These are phyloP conservation scores for Acestrorhynchus altus DNA, from an alignment of 2,797 vertebrate genomes.

Conservation along the genomic window DNA sequence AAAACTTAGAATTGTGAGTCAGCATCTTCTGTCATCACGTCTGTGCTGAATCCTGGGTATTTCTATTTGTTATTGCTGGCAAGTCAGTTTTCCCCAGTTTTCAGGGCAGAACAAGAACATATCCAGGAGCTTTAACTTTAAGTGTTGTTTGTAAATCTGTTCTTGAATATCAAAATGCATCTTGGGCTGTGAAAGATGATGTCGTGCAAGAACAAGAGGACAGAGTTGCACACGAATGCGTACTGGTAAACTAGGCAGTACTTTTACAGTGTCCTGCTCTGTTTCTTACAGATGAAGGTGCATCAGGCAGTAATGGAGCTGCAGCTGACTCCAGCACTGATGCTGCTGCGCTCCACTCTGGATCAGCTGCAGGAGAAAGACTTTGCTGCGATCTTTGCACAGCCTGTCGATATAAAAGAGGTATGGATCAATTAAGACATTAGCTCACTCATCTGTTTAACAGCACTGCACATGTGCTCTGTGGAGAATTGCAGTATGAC, in stretches of 20 bases:
- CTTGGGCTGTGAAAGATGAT: too few relatives aligned
- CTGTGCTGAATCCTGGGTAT: too few relatives aligned
- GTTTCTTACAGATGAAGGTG: constrained; percentile 80
- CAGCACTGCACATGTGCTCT: background rate
- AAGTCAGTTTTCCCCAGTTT: too few relatives aligned
- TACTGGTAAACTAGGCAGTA: background rate
- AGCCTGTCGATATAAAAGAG: constrained; percentile 86
- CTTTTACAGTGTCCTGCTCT: background rate
- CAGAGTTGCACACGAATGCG: too few relatives aligned
- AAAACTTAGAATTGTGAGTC: too few relatives aligned
- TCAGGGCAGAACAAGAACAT: too few relatives aligned
- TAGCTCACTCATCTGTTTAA: background rate
- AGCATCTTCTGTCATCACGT: too few relatives aligned
- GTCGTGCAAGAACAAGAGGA: too few relatives aligned
- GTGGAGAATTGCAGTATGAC: background rate
- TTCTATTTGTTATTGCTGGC: too few relatives aligned
- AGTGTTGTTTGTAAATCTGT: too few relatives aligned
- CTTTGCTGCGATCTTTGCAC: constrained; percentile 84
- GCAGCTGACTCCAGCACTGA: constrained; percentile 84
- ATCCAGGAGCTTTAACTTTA: too few relatives aligned
- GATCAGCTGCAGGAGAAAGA: constrained; percentile 90
- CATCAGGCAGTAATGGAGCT: constrained; percentile 87
- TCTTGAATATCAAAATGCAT: too few relatives aligned
- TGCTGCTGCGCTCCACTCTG: constrained; percentile 85
- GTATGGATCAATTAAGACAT: constrained; percentile 67